Base-by-base conservation (phyloP, 2,888 invertebrate species). In the Calliopum simillimum region DNA sequence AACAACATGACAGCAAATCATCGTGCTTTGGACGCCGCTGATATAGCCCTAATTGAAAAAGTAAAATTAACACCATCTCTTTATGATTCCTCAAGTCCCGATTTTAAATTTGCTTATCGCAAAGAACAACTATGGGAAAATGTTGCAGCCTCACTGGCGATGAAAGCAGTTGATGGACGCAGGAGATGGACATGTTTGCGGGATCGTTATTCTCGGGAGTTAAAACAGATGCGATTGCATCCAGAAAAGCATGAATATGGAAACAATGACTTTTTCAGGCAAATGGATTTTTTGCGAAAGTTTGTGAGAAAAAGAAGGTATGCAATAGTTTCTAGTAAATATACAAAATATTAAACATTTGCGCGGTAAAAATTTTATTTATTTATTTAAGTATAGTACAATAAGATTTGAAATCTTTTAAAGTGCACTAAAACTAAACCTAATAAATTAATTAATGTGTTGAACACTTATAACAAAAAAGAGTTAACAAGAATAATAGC, bases 171-270 rank as follows among this genome's bases (percentile, higher is more conserved):
- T 33, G 84, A 85, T 41, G 80, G 79, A 33, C 78, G 82, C 13
- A 79, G 83, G n/a, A 79, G 85, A 3, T 87, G 87, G 86, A 86
- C 85, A 1, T 85, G 83, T 3, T 73, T 87, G 11, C 79, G 87
- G 2, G 87, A 87, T 73, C 82, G 85, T 11, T 87, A 86, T 72
- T 83, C 84, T 0, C 80, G 86, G 2, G 87, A 87, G 69, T 75
- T 86, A 1, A 85, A 86, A 61, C 80, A 81, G 61, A 75, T 82
- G 73, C 81, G 81, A 0, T 56, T 80, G 51, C 80, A 84, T 73
- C 83, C 84, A 3, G 73, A 71, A 69, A 53, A 69, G 2, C 76
- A 73, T 2, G 81, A 84, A 6, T 82, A 79, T 53, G 82, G 80
- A 0, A 77, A 76, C 21, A 84, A 80, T 71, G 80, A 83, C 12